Conservation (phyloP, 1,140 invertebrate species). For the Caenorhabditis briggsae region DNA sequence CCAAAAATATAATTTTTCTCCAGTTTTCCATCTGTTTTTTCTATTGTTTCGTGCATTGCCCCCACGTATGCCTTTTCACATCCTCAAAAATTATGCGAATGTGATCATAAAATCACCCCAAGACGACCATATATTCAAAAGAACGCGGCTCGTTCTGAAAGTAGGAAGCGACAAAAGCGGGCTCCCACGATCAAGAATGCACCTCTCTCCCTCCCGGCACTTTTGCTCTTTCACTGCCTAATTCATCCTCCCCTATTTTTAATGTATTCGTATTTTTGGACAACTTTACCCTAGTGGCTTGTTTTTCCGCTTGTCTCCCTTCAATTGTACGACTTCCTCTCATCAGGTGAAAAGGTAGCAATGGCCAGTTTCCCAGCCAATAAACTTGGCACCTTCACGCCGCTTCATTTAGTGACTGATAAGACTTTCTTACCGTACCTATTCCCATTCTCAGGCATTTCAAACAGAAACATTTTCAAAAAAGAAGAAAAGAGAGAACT, state of each 20-base stretch:
- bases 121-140: not conserved
- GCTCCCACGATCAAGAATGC: slow-evolving; percentile 54
- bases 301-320: not conserved
- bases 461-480: not conserved
- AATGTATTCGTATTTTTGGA: slow-evolving; percentile 48
- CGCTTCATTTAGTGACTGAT: not conserved
- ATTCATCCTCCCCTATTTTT: slow-evolving; percentile 9
- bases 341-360: slow-evolving; percentile 7
- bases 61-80: not conserved
- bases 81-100: slow-evolving; percentile 39
- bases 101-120: slow-evolving; percentile 6
- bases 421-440: slow-evolving; percentile 4
- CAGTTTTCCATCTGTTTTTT: not conserved
- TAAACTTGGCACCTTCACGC: slow-evolving; percentile 30
- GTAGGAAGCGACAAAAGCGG: not conserved
- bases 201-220: not conserved
- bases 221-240: not conserved
- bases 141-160: slow-evolving; percentile 12
- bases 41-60: not conserved
- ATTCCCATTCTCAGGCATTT: not conserved
- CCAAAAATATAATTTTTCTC: not conserved
- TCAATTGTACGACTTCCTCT: not conserved
- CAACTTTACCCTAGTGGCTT: slow-evolving; percentile 18
- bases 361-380: slow-evolving; percentile 34
- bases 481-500: not conserved